Base-by-base conservation (phyloP, 2,888 invertebrate species). In the Cosmopolites sordidus region DNA sequence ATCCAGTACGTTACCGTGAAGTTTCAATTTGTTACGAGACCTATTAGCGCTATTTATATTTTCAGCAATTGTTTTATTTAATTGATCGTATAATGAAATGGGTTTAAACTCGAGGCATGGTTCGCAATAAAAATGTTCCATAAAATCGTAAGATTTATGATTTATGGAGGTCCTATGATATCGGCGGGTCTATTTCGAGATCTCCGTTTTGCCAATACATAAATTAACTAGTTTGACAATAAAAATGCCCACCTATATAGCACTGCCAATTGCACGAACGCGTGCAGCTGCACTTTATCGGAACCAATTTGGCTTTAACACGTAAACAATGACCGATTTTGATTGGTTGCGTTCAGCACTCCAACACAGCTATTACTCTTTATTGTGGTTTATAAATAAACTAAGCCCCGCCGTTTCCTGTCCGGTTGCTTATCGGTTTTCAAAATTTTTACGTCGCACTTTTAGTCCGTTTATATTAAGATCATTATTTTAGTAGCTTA, bases 231-330 rank as follows among this genome's bases (percentile, higher is more conserved):
- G 43, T 51, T 51, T 39, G 44, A 45, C 51, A 51, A 51, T 45
- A 51, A 51, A 51, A 51, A 45, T 51, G 40, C 40, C 43, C 38
- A 37, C 39, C 40, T 43, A 43, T 43, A 49, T 39, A 40, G 44
- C 17, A 51, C 15, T 30, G 43, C 29, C 45, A 51, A 16, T 27
- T 22, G 42, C 33, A 49, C 47, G 51, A 43, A 48, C 52, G 42
- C 56, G 51, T 54, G 59, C 59, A 59, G 54, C 59, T 59, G 59
- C 55, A 46, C 54, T 58, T 50, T 57, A 58, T 58, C 46, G 57
- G 41, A 52, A 53, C 46, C 59, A 57, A 58, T 59, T 59, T 58
- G 50, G 52, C 47, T 53, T 46, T 49, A 46, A 49, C 56, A 48
- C 56, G 59, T 57, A 59, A 59, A 59, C 59, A 55, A 59, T 51